A percentile compares a stretch with the other conserved stretches of the same genome.
Conservation (phyloP, 2,797 vertebrate genomes). For the Phrynocephalus guinanensis region DNA sequence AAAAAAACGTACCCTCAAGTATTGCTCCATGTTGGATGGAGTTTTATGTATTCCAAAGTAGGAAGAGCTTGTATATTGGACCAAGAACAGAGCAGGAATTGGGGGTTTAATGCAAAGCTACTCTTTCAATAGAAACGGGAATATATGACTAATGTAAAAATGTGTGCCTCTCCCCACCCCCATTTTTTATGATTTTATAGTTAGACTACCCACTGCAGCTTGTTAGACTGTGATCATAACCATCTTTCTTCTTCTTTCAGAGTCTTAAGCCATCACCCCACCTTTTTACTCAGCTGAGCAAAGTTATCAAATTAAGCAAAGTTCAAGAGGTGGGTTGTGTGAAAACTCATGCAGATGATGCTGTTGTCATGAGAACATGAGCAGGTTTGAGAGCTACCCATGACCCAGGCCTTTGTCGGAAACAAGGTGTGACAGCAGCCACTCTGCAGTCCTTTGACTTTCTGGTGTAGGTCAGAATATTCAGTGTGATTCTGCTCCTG, state of each 20-base stretch:
- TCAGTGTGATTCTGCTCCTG: background rate
- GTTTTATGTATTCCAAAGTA: no score
- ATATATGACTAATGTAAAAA: background rate
- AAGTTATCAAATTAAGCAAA: conserved; percentile 99
- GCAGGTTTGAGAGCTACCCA: background rate
- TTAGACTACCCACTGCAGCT: background rate
- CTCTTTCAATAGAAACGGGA: no score
- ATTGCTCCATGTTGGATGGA: no score
- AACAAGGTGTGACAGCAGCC: background rate
- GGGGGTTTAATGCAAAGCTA: no score
- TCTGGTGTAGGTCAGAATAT: background rate
- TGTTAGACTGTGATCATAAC: background rate
- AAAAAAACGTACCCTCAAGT: no score
- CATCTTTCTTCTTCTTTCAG: conserved; percentile 77
- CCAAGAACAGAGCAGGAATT: no score
- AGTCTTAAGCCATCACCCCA: conserved; percentile 98
- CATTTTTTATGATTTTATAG: background rate
- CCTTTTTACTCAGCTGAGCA: conserved; percentile 98
- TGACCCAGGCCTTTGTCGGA: background rate
- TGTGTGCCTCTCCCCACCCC: background rate
- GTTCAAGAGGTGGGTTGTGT: conserved; percentile 92
- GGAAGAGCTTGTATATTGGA: no score
- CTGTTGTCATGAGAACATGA: background rate
- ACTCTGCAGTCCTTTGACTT: background rate
- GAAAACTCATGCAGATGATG: accelerated